Evolutionary conservation across 2,888 invertebrate species (phyloP).

Genomic region (Ophion ellenae): DNA sequence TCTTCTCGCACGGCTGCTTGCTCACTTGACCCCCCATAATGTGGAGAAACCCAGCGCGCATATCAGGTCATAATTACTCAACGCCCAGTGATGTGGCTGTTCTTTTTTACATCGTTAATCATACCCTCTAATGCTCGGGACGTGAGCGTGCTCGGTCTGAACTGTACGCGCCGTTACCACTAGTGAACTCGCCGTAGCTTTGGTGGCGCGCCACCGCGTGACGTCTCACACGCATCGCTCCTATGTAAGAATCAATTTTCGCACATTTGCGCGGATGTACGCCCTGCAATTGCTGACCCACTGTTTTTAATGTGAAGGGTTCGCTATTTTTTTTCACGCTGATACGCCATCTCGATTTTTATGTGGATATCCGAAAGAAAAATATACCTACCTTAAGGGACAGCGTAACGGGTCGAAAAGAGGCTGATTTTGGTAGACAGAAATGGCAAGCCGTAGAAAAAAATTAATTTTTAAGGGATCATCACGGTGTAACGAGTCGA

Average conservation of each 20-base stretch:
- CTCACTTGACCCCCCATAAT: constrained; percentile 46
- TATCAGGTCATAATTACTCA: constrained; percentile 63
- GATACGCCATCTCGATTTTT: not conserved
- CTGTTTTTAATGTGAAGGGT: constrained; percentile 19
- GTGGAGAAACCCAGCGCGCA: constrained; percentile 43
- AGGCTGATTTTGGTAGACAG: no score
- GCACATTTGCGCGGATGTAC: no score
- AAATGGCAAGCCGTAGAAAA: no score
- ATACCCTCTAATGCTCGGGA: constrained; percentile 43
- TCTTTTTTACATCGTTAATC: constrained; percentile 61
- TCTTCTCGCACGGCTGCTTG: constrained; percentile 7
- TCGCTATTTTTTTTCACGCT: not conserved
- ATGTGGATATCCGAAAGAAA: no score
- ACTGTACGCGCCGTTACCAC: constrained; percentile 55
- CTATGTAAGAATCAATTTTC: not conserved
- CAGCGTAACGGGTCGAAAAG: no score
- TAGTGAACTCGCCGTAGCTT: constrained; percentile 42
- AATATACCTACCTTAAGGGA: no score
- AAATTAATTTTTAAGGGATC: no score
- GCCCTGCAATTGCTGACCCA: constrained; percentile 33
- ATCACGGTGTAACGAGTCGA: no score
- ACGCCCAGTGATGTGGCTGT: constrained; percentile 21
- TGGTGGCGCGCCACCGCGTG: constrained; percentile 12
- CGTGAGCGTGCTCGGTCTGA: constrained; percentile 48
- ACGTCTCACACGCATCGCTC: constrained; percentile 16